These are phyloP conservation scores for Prosapia bicincta DNA, from an alignment of 2,888 invertebrate genomes.

Conservation along the genomic window DNA sequence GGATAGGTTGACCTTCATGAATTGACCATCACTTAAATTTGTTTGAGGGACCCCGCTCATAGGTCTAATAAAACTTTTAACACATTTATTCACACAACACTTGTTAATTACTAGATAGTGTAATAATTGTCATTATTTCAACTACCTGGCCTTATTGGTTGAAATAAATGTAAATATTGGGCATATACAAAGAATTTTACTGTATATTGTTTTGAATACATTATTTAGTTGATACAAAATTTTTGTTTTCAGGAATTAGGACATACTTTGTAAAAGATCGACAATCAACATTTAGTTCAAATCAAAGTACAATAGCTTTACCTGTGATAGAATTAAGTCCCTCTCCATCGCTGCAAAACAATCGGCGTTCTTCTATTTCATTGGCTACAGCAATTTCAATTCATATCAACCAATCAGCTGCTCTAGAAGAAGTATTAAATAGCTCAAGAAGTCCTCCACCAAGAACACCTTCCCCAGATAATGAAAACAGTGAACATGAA, in stretches of 20 bases:
- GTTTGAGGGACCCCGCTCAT: no score
- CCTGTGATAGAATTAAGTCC: conserved; percentile 5
- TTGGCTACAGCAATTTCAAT: conserved; percentile 42
- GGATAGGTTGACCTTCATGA: no score
- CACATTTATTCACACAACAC: no score
- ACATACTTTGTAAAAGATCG: conserved; percentile 83
- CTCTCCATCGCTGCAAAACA: conserved; percentile 12
- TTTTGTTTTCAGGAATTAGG: conserved; percentile 62
- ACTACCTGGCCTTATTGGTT: no score
- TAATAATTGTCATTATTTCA: no score
- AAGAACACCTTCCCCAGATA: conserved; percentile 10
- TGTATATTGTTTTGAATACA: no score
- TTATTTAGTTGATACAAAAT: no score
- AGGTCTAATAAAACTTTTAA: no score
- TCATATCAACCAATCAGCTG: conserved; percentile 26
- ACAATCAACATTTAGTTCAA: conserved; percentile 44
- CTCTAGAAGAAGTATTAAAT: conserved; percentile 21
- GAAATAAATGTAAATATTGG: no score
- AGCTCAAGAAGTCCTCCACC: conserved; percentile 16
- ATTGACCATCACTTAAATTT: no score
- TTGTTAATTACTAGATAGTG: no score
- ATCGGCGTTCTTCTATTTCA: conserved; percentile 37
- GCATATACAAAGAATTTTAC: no score
- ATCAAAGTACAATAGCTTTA: conserved; percentile 1
- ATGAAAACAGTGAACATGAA: not conserved